Base-by-base conservation (phyloP, 2,113 vertebrate species). In the Solea senegalensis region DNA sequence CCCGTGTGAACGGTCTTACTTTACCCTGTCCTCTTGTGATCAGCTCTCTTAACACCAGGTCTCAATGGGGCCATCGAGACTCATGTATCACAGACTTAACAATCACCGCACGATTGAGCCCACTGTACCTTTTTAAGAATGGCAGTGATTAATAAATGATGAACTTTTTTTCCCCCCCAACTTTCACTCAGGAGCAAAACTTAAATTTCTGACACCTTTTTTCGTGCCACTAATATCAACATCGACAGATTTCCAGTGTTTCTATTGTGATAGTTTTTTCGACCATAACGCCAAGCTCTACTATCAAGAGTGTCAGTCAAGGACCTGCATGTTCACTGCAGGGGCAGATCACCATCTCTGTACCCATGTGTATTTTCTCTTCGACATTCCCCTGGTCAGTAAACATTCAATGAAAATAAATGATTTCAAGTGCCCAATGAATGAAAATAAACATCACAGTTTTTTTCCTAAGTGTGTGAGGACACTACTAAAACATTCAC, bases 271-370 rank as follows among this genome's bases (percentile, higher is more conserved):
- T 34, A 34, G 34, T 34, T 34, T 48, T 48, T 48, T 48, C 7
- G 2, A 12, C 9, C 12, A 48, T 13, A 48, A 14, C 12, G 45
- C 11, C 4, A 11, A 9, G 7, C 41, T 27, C 65, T 48, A 28
- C 61, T 82, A 65, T 88, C 70, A 74, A 70, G 26, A 49, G 61
- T 69, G 71, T 84, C 83, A 69, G 51, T 81, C 73, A 82, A 59
- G 15, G 65, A 80, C 64, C 73, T 61, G 49, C 53, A 34, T 56
- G 16, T 4, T 48, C 11, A 44, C 14, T 16, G 58, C 61, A 15
- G 64, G 11, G 40, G 11, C 46, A 67, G 86, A 82, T 82, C 86
- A 80, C 44, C 69, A 84, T 85, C 79, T 81, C 0, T 71, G 80
- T 67, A 78, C 44, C 74, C 26, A 12, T 51, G 48, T 60, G 65